Evolutionary conservation across 2,797 vertebrate species (phyloP).

Genomic region (Tragelaphus oryx): DNA sequence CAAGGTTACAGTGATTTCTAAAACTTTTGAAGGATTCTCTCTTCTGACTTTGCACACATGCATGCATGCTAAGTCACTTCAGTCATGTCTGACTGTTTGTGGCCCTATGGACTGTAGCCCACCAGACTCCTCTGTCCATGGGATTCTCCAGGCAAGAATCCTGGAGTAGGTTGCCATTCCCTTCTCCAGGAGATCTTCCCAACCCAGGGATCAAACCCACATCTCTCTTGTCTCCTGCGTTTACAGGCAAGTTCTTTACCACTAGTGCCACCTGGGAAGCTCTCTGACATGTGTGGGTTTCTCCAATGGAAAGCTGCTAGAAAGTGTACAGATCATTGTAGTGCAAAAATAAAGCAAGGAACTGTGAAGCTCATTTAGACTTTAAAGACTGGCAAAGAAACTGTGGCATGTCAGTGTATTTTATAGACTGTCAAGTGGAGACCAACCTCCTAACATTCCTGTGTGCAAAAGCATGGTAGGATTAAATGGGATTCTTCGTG

Average conservation of each 20-base stretch:
- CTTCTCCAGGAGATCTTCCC: neutral
- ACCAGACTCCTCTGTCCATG: neutral
- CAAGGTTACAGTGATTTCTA: neutral
- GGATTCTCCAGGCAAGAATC: neutral
- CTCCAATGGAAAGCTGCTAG: neutral
- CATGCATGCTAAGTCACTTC: neutral
- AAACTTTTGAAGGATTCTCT: neutral
- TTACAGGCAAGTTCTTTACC: neutral
- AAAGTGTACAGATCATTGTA: neutral
- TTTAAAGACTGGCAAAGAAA: neutral
- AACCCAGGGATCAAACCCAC: neutral
- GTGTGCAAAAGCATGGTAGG: neutral
- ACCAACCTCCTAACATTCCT: neutral
- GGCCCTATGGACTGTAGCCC: neutral
- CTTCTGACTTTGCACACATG: neutral
- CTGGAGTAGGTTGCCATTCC: neutral
- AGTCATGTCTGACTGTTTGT: neutral
- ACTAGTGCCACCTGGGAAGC: neutral
- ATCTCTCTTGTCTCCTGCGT: neutral
- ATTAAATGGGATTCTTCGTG: constrained; percentile 43
- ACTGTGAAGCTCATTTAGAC: neutral
- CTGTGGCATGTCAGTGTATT: neutral
- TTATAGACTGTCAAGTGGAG: neutral
- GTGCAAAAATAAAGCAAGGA: neutral
- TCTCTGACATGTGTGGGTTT: neutral